Evolutionary conservation across 92 coral and sea anemone species (phyloP).

Genomic region (Umimayanthus kanabou): DNA sequence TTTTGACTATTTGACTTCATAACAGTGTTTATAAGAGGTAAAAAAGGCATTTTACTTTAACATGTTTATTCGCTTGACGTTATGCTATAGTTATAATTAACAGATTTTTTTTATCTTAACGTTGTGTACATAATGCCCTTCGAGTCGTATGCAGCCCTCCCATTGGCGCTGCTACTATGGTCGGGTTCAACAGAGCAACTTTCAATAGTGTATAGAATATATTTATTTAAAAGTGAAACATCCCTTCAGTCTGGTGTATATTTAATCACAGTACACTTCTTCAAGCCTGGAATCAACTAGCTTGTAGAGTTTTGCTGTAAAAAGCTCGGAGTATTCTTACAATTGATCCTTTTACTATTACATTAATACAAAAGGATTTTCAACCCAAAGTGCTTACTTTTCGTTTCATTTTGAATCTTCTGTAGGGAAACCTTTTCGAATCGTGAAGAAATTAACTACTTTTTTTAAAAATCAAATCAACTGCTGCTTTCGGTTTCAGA

Average conservation of each 20-base stretch:
- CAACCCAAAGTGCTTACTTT: not conserved
- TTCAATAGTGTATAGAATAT: constrained; percentile 41
- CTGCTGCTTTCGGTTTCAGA: not conserved
- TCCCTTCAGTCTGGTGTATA: constrained; percentile 22
- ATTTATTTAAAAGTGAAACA: constrained; percentile 24
- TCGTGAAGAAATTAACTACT: not conserved
- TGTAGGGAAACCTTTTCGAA: not conserved
- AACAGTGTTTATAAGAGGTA: not conserved
- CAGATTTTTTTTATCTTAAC: not conserved
- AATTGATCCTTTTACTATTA: not conserved
- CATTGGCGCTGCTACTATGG: not conserved
- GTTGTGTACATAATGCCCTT: constrained; percentile 24
- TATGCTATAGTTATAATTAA: not conserved
- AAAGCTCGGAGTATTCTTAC: not conserved
- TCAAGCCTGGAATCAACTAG: constrained; percentile 23
- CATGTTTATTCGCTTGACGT: not conserved
- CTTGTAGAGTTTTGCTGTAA: not conserved
- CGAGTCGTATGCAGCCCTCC: not conserved
- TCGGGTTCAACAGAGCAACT: constrained; percentile 4
- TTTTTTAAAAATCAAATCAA: not conserved
- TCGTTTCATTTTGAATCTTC: not conserved
- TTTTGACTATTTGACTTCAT: not conserved
- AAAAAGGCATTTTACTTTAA: not conserved
- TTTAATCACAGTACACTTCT: not conserved
- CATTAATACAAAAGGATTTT: not conserved